Conservation (phyloP, 2,797 vertebrate genomes). For the Xiphorhynchus erythropygius region DNA sequence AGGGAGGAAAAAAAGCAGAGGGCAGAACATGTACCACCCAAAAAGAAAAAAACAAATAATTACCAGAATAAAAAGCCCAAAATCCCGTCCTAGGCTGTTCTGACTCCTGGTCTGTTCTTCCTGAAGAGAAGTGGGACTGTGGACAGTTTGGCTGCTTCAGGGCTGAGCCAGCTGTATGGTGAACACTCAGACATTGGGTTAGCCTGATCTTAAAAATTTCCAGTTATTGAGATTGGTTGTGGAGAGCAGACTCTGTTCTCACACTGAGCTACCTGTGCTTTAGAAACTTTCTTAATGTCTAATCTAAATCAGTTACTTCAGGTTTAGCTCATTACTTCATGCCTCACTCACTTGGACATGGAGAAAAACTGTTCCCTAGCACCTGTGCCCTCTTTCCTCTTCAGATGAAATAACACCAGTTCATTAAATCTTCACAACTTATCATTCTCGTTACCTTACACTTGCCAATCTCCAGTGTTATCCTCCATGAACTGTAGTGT, state of each 20-base stretch:
- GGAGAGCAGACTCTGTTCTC: background rate
- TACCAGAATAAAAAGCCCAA: background rate
- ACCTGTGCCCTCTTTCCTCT: background rate
- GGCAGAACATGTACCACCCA: background rate
- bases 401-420: background rate
- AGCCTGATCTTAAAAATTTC: background rate
- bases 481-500: accelerated
- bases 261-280: accelerated
- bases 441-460: background rate
- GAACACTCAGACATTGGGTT: background rate
- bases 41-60: background rate
- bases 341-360: background rate
- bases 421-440: background rate
- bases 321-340: background rate
- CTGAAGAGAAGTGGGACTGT: background rate
- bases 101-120: background rate
- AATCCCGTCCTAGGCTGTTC: background rate
- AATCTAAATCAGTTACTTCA: background rate
- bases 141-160: background rate
- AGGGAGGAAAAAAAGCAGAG: background rate
- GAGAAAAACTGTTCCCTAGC: background rate
- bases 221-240: background rate
- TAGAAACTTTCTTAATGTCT: background rate
- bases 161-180: background rate
- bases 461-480: background rate